Evolutionary conservation across 2,888 invertebrate species (phyloP).

Genomic region (Epirrita christyi): DNA sequence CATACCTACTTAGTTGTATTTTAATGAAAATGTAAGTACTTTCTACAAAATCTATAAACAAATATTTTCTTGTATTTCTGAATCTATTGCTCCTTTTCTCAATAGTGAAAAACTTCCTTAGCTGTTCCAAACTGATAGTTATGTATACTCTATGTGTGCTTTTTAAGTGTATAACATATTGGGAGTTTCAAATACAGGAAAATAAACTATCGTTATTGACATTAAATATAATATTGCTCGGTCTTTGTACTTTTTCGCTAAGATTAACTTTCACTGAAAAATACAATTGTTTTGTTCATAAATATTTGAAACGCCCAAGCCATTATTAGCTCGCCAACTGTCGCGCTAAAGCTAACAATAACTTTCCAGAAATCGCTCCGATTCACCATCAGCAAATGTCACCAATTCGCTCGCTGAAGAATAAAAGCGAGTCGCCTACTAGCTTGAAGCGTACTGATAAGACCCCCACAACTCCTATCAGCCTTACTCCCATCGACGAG

Average conservation of each 20-base stretch:
- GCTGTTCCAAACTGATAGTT: constrained; percentile 22
- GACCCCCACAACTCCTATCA: constrained; percentile 79
- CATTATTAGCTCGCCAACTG: constrained; percentile 17
- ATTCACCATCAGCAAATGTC: constrained; percentile 83
- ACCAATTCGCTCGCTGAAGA: constrained; percentile 79
- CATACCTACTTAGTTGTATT: constrained; percentile 11
- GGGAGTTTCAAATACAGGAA: constrained; percentile 47
- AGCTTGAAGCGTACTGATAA: constrained; percentile 79
- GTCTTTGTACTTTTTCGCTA: not conserved
- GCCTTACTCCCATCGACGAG: constrained; percentile 80
- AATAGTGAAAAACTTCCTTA: constrained; percentile 20
- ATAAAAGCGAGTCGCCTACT: constrained; percentile 75
- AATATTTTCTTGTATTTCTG: constrained; percentile 15
- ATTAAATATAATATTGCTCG: no score
- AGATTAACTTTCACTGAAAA: not conserved
- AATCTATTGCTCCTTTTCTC: constrained; percentile 21
- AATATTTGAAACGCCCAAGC: constrained; percentile 29
- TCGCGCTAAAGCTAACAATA: constrained; percentile 40
- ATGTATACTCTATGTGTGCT: constrained; percentile 46
- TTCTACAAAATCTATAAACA: constrained; percentile 7
- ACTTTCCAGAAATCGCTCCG: constrained; percentile 80
- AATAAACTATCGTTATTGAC: not conserved
- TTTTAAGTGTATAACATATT: constrained; percentile 42
- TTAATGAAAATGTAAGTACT: constrained; percentile 23
- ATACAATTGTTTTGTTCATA: not conserved